Evolutionary conservation across 2,888 invertebrate genomes (phyloP).

Genomic region (Dioctria linearis): DNA sequence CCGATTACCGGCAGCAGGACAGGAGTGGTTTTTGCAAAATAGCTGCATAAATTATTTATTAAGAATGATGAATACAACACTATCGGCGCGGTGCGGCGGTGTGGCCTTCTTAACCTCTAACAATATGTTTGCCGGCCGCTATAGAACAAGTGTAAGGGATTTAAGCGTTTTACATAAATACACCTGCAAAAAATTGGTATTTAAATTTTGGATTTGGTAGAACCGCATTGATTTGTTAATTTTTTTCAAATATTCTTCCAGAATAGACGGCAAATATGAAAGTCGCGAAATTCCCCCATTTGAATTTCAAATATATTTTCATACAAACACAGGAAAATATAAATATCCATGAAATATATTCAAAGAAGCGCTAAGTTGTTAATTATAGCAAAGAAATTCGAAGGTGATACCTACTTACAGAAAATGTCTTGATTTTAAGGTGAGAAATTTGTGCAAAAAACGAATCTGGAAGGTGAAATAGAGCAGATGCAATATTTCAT

Average conservation of each 20-base stretch:
- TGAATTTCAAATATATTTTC: conserved; percentile 21
- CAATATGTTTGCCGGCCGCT: neutral
- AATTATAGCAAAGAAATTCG: neutral
- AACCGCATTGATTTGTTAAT: neutral
- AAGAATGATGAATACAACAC: conserved; percentile 18
- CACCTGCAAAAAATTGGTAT: neutral
- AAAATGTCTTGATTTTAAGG: neutral
- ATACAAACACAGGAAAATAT: conserved; percentile 35
- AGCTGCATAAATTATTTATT: conserved; percentile 29
- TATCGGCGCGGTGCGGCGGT: neutral
- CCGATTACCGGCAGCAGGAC: neutral
- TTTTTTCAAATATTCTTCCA: neutral
- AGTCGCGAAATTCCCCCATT: neutral
- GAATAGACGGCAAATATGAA: neutral
- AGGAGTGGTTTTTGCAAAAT: conserved; percentile 41
- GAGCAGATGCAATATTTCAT: no score
- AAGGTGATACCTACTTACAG: neutral
- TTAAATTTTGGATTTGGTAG: neutral
- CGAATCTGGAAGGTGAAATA: neutral
- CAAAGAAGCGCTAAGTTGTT: conserved; percentile 5
- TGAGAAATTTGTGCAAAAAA: no score
- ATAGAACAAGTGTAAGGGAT: conserved; percentile 18
- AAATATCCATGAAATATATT: neutral
- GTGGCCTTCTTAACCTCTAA: conserved; percentile 3
- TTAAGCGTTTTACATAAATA: neutral